These are phyloP conservation scores for Helogale parvula DNA, from an alignment of 2,113 vertebrate species.

Conservation along the genomic window DNA sequence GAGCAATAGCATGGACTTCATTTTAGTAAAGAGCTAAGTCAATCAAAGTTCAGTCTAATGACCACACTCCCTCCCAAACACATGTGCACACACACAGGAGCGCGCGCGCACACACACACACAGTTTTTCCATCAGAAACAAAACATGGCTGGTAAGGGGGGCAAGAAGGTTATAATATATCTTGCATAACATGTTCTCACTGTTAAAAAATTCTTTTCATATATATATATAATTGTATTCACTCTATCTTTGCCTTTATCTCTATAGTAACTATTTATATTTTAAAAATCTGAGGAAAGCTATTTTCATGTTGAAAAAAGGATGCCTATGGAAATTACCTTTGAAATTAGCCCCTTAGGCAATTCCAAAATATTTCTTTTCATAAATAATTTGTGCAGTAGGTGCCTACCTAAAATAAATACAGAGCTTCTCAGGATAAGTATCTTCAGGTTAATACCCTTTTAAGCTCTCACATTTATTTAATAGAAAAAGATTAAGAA, in stretches of 20 bases:
- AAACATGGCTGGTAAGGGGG: neutral
- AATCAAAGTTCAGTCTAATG: neutral
- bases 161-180: neutral
- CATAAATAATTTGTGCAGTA: neutral
- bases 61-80: neutral
- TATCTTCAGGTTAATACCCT: neutral
- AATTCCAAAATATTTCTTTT: neutral
- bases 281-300: constrained; percentile 27
- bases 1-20: neutral
- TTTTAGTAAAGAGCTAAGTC: neutral
- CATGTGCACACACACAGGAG: neutral
- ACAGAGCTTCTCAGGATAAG: neutral
- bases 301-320: neutral
- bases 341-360: neutral
- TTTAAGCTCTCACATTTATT: neutral
- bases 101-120: neutral
- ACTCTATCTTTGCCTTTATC: neutral
- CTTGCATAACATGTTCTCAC: neutral
- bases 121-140: neutral
- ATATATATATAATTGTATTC: neutral
- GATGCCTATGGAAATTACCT: neutral
- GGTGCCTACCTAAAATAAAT: neutral
- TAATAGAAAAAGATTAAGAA: neutral
- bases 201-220: neutral
- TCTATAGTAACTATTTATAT: neutral